These are phyloP conservation scores for Heloderma charlesbogerti DNA, from an alignment of 2,113 vertebrate genomes.

Conservation along the genomic window DNA sequence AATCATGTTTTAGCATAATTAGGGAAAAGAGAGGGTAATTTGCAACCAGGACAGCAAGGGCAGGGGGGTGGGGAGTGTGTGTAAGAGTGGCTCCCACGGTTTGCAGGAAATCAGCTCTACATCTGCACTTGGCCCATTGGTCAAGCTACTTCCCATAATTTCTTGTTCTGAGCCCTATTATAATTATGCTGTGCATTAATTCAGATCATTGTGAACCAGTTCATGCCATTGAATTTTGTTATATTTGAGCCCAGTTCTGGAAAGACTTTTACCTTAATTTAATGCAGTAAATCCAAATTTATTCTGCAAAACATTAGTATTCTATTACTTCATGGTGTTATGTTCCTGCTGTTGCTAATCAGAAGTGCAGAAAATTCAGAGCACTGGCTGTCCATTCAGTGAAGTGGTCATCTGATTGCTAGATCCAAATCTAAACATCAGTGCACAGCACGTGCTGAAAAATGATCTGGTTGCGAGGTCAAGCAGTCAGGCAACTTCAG, in stretches of 20 bases:
- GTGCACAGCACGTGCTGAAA: not conserved
- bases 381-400: not conserved
- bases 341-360: not conserved
- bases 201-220: not conserved
- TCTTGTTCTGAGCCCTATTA: not conserved
- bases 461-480: not conserved
- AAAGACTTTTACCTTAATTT: not conserved
- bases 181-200: not conserved
- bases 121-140: not conserved
- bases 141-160: not conserved
- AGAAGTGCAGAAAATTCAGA: constrained; percentile 12
- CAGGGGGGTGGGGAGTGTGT: not conserved
- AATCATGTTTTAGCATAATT: not conserved
- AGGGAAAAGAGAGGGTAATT: not conserved
- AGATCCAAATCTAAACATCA: not conserved
- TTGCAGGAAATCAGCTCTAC: not conserved
- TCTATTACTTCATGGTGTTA: not conserved
- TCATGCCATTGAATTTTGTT: not conserved
- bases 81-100: too few relatives aligned
- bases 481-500: too few relatives aligned
- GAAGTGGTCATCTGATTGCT: constrained; percentile 5
- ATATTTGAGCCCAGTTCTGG: accelerated
- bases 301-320: constrained; percentile 7
- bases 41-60: too few relatives aligned
- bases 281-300: not conserved